phyloP scores from a whole-genome alignment of 2,888 invertebrate genomes.

The Harpalus rubripes region DNA sequence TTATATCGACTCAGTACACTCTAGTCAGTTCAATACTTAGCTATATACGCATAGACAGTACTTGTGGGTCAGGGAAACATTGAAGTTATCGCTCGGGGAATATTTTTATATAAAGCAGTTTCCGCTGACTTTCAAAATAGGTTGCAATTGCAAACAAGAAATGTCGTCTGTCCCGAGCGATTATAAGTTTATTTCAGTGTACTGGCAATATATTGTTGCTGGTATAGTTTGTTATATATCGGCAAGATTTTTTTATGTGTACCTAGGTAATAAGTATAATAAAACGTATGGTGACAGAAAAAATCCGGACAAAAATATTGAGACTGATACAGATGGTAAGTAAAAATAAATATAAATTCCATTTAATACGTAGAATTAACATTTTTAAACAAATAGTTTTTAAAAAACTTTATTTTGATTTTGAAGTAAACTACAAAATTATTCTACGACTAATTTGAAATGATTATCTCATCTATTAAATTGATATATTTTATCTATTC shows the following conservation, averaged over 20 bases:
- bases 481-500: too few relatives aligned
- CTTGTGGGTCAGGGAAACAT: conserved; percentile 16
- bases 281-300: conserved; percentile 40
- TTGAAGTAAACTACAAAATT: too few relatives aligned
- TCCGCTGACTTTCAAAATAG: not conserved
- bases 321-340: not conserved
- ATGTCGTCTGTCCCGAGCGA: not conserved
- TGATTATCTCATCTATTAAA: too few relatives aligned
- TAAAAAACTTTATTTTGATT: too few relatives aligned
- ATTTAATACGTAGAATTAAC: not conserved
- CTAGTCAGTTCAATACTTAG: conserved; percentile 31
- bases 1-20: conserved; percentile 20
- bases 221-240: conserved; percentile 72
- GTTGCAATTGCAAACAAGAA: not conserved
- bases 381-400: too few relatives aligned
- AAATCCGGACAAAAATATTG: conserved; percentile 10
- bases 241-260: conserved; percentile 70
- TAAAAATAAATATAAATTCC: not conserved
- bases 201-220: conserved; percentile 75
- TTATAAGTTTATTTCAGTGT: conserved; percentile 74
- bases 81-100: not conserved
- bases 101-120: conserved; percentile 8
- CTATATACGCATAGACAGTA: conserved; percentile 5
- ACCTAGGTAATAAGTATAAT: conserved; percentile 66
- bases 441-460: too few relatives aligned